These are phyloP conservation scores for Otolemur garnettii DNA, from an alignment of 2,113 vertebrate species.

Conservation along the genomic window DNA sequence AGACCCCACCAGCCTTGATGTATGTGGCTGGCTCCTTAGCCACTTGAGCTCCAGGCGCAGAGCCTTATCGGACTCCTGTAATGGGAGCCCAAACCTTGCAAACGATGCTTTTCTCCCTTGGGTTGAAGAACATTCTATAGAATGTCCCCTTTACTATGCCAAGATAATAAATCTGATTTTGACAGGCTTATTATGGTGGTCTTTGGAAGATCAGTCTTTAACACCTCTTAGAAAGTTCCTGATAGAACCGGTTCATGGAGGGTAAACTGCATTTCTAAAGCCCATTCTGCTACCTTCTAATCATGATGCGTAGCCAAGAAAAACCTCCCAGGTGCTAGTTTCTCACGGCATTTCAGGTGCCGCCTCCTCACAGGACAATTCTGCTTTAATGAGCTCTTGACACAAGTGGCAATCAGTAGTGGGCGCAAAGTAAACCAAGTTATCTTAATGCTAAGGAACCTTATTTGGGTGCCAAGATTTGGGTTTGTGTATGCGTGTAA, in stretches of 20 bases:
- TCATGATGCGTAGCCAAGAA: background rate
- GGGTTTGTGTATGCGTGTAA: background rate
- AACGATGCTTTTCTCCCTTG: background rate
- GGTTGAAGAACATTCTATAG: background rate
- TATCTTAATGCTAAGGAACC: background rate
- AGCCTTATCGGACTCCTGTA: background rate
- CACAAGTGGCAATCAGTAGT: background rate
- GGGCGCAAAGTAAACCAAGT: constrained; percentile 41
- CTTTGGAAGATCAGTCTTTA: background rate
- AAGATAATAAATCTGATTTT: background rate
- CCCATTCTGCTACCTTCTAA: background rate
- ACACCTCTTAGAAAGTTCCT: background rate
- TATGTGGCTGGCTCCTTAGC: too few relatives aligned
- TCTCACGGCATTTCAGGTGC: background rate
- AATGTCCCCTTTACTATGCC: background rate
- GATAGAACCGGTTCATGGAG: background rate
- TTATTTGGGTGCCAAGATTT: background rate
- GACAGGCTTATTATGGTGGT: background rate
- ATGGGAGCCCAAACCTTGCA: background rate
- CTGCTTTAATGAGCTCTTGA: constrained; percentile 29
- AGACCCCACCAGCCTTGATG: too few relatives aligned
- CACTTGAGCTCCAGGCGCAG: too few relatives aligned
- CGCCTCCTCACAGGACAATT: background rate
- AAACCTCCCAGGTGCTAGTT: background rate
- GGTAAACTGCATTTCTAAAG: background rate